Evolutionary conservation across 2,113 vertebrate genomes (phyloP).

Genomic region (Todiramphus chloris): DNA sequence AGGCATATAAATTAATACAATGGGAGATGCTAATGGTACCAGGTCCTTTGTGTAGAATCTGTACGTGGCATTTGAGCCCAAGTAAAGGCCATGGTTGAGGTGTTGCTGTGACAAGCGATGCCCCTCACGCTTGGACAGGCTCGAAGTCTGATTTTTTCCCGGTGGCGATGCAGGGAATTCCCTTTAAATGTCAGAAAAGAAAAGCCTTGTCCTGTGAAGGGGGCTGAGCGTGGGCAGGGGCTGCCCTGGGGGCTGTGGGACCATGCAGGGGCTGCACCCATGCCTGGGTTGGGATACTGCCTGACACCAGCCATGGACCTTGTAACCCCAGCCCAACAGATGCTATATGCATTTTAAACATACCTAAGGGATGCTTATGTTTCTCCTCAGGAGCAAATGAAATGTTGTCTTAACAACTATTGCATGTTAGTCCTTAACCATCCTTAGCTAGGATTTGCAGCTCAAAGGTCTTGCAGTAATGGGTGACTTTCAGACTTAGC

Average conservation of each 20-base stretch:
- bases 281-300: no score
- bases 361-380: not conserved
- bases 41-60: not conserved
- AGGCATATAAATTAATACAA: no score
- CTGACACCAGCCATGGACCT: no score
- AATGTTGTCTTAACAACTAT: no score
- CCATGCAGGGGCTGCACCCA: not conserved
- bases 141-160: not conserved
- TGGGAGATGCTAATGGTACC: no score
- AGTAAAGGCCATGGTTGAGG: no score
- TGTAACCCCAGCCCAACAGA: not conserved
- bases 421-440: accelerated
- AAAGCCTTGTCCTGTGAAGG: not conserved
- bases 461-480: not conserved
- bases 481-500: not conserved
- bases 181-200: not conserved
- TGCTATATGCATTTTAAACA: accelerated
- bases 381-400: not conserved
- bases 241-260: no score
- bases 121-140: no score
- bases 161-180: not conserved
- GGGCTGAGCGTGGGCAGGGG: accelerated
- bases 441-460: not conserved
- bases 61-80: accelerated
- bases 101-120: no score